Evolutionary conservation across 2,113 vertebrate species (phyloP).

Genomic region (Epinephelus fuscoguttatus): DNA sequence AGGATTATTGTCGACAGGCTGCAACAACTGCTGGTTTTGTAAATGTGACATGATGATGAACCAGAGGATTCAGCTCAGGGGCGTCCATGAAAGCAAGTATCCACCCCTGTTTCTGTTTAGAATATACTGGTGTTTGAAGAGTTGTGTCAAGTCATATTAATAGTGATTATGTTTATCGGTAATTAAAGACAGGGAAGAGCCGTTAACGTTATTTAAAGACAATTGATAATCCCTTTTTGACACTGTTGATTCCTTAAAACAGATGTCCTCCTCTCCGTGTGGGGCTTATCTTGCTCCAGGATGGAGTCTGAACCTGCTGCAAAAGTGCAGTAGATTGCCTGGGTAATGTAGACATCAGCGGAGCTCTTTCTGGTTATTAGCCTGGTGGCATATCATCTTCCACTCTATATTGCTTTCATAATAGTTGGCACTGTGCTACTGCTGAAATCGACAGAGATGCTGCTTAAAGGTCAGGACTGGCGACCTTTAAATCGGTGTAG

Average conservation of each 20-base stretch:
- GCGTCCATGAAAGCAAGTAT: neutral
- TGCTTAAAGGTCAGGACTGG: conserved; percentile 12
- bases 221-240: neutral
- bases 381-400: neutral
- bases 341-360: too few relatives aligned
- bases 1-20: neutral
- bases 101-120: neutral
- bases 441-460: conserved; percentile 12
- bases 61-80: neutral
- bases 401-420: neutral
- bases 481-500: conserved; percentile 10
- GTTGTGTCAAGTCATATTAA: neutral
- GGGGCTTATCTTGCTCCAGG: neutral
- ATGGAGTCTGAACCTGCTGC: neutral
- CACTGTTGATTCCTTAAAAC: neutral
- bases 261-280: neutral
- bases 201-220: neutral
- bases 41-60: neutral
- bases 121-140: neutral
- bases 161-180: neutral
- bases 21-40: neutral
- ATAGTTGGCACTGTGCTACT: neutral
- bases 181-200: neutral
- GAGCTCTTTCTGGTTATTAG: neutral
- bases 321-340: neutral